Evolutionary conservation across 35 echinoderm and acorn worm species (phyloP), one percentile per base, ranked within the genome.

Genomic region (Nesometra sesokonis): DNA sequence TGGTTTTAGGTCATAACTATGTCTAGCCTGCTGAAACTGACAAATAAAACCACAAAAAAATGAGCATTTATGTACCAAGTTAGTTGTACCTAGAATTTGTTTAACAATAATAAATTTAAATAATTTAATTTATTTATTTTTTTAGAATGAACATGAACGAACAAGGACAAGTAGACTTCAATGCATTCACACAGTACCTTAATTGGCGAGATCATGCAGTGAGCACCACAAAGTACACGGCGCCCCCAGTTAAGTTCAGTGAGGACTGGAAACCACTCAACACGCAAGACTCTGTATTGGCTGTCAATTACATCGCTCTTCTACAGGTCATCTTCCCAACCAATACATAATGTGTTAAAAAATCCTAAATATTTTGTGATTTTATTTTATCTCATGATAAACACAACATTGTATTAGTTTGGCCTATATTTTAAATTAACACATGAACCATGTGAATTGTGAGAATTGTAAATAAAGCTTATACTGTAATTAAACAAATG

Each of bases 141-240:
- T 21, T 82, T 40, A 35, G 95, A 91, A 91, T 98, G 86, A 90
- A 98, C 36, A 94, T 84, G 81, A 98, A 98, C 78, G 92, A 90
- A 82, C 89, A 89, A 46, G 95, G 95, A 34, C 84, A 90, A 37
- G 88, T 99, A 17, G 94, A 92, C 85, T 99, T 92, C 88, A 87
- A 89, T 38, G 87, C 34, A 39, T 91, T 99, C 85, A 86, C 94
- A 38, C 76, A 46, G 34, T 87, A 81, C 37, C 85, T 99, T 3
- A 99, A 99, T 87, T 99, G 96, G 96, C 67, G 88, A 47, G 96
- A 99, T 78, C 32, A 88, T 38, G 23, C 96, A 0, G 81, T 91
- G 13, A 94, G 89, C 15, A 84, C 82, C 0, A 86, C 82, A 7
- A 90, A 94, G 33, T 92, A 90, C 88, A 79, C 87, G n/a, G 86